These are phyloP conservation scores for Melanostigma gelatinosum DNA, from an alignment of 2,113 vertebrate species.

Conservation along the genomic window DNA sequence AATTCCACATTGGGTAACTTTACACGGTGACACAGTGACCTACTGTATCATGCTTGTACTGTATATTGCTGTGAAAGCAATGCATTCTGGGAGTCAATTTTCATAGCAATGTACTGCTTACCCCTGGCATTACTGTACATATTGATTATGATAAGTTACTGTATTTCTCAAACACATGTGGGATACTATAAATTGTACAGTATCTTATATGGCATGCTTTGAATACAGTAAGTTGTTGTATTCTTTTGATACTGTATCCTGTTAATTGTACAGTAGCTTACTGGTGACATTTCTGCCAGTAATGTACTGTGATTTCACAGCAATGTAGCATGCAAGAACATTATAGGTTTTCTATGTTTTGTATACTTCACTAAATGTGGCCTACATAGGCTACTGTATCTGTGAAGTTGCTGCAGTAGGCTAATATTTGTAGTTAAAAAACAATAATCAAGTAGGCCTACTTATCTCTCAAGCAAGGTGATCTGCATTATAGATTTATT, in stretches of 20 bases:
- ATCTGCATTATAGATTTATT: not conserved
- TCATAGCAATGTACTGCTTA: too few species aligned
- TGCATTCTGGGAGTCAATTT: too few species aligned
- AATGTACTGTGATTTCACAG: not conserved
- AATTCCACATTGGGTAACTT: not conserved
- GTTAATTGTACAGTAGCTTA: not conserved
- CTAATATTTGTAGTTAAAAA: not conserved
- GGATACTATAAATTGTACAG: too few species aligned
- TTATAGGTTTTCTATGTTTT: not conserved
- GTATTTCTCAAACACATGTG: too few species aligned
- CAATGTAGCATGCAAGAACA: not conserved
- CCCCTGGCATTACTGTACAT: too few species aligned
- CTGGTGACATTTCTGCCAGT: not conserved
- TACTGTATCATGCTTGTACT: too few species aligned
- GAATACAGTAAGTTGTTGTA: too few species aligned
- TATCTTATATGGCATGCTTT: too few species aligned
- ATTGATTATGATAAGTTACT: too few species aligned
- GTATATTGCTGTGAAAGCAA: too few species aligned
- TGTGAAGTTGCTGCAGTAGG: too few species aligned
- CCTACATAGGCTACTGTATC: not conserved
- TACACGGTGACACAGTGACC: not conserved
- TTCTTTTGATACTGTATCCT: not conserved
- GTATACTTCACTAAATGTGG: not conserved
- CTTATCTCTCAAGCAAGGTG: not conserved
- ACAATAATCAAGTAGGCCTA: not conserved